Conservation (phyloP, 2,888 invertebrate species). For the Drosophila paramelanica region DNA sequence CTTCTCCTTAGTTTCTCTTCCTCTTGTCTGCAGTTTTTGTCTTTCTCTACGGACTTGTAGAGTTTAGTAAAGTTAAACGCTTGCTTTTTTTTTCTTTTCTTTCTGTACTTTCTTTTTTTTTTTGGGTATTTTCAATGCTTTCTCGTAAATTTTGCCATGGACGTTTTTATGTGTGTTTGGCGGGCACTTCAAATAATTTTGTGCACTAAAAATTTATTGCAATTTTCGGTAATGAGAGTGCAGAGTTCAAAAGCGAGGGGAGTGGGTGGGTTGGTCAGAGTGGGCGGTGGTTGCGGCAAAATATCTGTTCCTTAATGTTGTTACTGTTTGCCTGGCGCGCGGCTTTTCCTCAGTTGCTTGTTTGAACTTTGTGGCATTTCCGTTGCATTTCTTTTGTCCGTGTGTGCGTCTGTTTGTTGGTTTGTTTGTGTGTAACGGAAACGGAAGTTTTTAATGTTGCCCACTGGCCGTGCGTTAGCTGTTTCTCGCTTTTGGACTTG, state of each 20-base stretch:
- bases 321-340: conserved; percentile 69
- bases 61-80: conserved; percentile 57
- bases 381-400: conserved; percentile 72
- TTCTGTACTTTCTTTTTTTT: neutral
- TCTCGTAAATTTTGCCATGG: conserved; percentile 75
- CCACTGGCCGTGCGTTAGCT: conserved; percentile 57
- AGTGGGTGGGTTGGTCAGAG: neutral
- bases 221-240: conserved; percentile 78
- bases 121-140: conserved; percentile 34
- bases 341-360: conserved; percentile 65
- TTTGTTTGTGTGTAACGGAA: conserved; percentile 54
- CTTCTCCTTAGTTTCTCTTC: conserved; percentile 2
- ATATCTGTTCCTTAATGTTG: conserved; percentile 61
- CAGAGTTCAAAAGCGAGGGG: conserved; percentile 36
- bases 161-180: conserved; percentile 79
- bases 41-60: conserved; percentile 9
- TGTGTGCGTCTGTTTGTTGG: conserved; percentile 22
- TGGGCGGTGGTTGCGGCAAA: conserved; percentile 1
- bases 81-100: conserved; percentile 34
- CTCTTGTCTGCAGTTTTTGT: neutral
- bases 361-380: conserved; percentile 80
- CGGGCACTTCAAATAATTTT: conserved; percentile 79
- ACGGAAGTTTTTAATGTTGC: conserved; percentile 80
- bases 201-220: conserved; percentile 76
- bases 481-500: conserved; percentile 29